Evolutionary conservation across 2,797 vertebrate species (phyloP), one percentile per base, ranked within the genome.

Genomic region (Lutjanus campechanus): DNA sequence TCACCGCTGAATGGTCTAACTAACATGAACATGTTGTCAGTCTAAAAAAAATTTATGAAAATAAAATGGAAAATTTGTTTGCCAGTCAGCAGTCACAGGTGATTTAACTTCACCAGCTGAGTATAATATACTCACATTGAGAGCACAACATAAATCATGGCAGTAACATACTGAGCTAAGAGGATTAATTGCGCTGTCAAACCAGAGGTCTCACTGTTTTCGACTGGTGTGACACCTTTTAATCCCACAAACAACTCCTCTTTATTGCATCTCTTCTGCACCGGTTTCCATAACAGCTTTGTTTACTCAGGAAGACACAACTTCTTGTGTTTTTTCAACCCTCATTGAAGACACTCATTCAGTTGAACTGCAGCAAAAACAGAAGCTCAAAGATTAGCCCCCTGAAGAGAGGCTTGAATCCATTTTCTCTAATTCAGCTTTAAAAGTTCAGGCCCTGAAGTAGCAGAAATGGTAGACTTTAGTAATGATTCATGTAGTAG

Each of bases 401-500:
- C 82, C 64, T 2, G 10, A 63, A 60, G 49, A 81, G 65, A 78
- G 43, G 67, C 69, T 62, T 11, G 29, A 87, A 87, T 87, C 78
- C 53, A 65, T 87, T 82, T 71, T 55, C 55, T 82, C 53, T 73
- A 67, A 82, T 88, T 84, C 63, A 75, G 62, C 49, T 82, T 47
- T 77, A 63, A 88, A 78, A 64, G 66, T 82, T 81, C 61, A 73
- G 68, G 60, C 69, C 76, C 66, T 82, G 44, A 86, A 84, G 71
- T 73, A 53, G 54, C 59, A 58, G 61, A 67, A 77, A 86, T 79
- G 79, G 61, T 29, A 41, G 63, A 78, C 68, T 77, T 76, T 60
- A 73, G 75, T 71, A 60, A 69, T 81, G 82, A 91, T 82, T 84
- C 68, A 85, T 76, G 71, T 70, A 40, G 53, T 66, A 46, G 77